Conservation (phyloP, 2,797 vertebrate genomes). For the Chaetophractus vellerosus region DNA sequence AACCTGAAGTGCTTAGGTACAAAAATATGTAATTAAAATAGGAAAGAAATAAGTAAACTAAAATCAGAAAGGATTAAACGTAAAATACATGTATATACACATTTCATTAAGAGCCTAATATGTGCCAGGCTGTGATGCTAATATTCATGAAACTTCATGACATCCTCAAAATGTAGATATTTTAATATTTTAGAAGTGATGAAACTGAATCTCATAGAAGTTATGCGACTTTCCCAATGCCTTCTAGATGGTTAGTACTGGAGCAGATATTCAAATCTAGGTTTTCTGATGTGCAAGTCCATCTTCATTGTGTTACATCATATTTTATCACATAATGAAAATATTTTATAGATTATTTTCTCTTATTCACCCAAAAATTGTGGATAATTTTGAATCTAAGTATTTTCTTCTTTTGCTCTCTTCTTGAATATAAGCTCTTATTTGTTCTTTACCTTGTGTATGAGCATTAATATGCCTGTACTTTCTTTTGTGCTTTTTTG, state of each 20-base stretch:
- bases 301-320: neutral
- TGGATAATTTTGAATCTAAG: neutral
- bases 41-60: neutral
- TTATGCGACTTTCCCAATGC: neutral
- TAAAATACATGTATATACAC: neutral
- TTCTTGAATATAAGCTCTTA: neutral
- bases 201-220: neutral
- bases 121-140: neutral
- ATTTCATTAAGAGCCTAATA: neutral
- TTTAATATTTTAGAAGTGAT: neutral
- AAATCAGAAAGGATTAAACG: neutral
- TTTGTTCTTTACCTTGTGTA: neutral
- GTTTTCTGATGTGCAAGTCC: neutral
- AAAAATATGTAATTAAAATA: neutral
- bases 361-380: neutral
- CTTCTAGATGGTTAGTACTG: neutral
- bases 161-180: neutral
- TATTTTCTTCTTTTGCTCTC: neutral
- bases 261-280: neutral
- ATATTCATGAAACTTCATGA: neutral
- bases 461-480: slow-evolving; percentile 47
- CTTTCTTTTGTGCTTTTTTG: slow-evolving; percentile 70
- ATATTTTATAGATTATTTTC: neutral
- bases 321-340: neutral
- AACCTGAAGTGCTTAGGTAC: neutral